Percentiles rank a stretch among this genome's conserved stretches.
Evolutionary conservation across 2,888 invertebrate species (phyloP).

Genomic region (Pherbina coryleti): DNA sequence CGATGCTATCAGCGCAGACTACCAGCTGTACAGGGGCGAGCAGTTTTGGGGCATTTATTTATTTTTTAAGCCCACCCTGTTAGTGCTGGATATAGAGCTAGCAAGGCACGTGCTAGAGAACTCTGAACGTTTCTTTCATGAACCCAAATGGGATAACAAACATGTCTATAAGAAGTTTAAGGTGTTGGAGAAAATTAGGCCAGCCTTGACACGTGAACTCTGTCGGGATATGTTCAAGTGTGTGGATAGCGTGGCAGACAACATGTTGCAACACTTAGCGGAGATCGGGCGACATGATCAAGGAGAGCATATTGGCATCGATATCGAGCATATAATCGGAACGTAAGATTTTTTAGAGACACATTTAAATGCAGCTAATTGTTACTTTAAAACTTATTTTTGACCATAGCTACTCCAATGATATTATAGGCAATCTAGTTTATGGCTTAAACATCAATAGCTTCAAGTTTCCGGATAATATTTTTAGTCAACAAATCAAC

Average conservation of each 20-base stretch:
- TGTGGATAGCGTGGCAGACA: constrained; percentile 73
- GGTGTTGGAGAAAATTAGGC: constrained; percentile 75
- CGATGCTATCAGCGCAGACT: constrained; percentile 58
- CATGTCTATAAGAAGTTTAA: constrained; percentile 73
- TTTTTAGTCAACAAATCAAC: constrained; percentile 22
- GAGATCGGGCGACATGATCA: constrained; percentile 50
- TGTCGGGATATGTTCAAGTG: constrained; percentile 75
- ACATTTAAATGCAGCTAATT: constrained; percentile 26
- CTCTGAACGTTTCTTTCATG: constrained; percentile 76
- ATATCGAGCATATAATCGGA: constrained; percentile 56
- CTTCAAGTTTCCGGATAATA: constrained; percentile 59
- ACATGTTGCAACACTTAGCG: constrained; percentile 70
- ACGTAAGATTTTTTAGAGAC: constrained; percentile 52
- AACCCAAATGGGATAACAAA: constrained; percentile 72
- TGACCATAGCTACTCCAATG: constrained; percentile 67
- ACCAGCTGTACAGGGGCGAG: constrained; percentile 46
- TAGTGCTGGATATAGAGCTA: constrained; percentile 75
- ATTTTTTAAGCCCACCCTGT: constrained; percentile 74
- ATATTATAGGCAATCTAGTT: constrained; percentile 70
- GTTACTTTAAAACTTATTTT: background rate
- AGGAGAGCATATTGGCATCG: constrained; percentile 52
- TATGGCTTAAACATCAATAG: constrained; percentile 70
- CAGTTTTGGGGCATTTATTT: constrained; percentile 75
- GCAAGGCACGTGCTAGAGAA: constrained; percentile 75
- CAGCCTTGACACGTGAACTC: constrained; percentile 76